These are phyloP conservation scores for Psittacula echo DNA, from an alignment of 2,797 vertebrate genomes.

Conservation along the genomic window DNA sequence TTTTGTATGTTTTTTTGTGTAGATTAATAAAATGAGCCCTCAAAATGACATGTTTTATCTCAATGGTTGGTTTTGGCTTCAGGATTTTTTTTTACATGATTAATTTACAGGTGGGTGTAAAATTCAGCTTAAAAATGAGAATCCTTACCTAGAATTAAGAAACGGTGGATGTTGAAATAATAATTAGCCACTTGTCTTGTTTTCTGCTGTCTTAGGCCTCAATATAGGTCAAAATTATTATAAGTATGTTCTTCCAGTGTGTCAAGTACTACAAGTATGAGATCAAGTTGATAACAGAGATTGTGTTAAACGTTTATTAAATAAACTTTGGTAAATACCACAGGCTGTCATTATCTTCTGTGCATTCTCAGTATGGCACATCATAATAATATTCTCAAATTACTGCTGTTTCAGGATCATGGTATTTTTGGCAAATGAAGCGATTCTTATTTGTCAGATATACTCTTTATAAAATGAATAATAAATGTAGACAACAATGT, in stretches of 20 bases:
- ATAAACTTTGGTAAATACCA: neutral
- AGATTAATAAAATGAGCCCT: neutral
- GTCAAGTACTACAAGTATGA: neutral
- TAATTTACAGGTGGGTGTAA: neutral
- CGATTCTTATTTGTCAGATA: slow-evolving; percentile 2
- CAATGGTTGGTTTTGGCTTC: neutral
- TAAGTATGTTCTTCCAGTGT: neutral
- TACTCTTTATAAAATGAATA: neutral
- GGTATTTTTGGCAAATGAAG: neutral
- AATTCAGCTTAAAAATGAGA: neutral
- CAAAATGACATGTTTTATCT: neutral
- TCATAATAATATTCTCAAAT: neutral
- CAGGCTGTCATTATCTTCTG: neutral
- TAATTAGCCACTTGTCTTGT: neutral
- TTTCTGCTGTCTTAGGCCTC: neutral
- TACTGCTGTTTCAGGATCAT: neutral
- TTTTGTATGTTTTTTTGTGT: neutral
- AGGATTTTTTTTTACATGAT: neutral
- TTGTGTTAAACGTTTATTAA: neutral
- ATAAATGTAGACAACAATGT: neutral
- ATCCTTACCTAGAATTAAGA: neutral
- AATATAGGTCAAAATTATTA: neutral
- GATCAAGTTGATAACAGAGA: neutral
- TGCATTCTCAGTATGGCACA: neutral
- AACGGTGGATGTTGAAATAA: neutral